phyloP scores from a whole-genome alignment of 2,888 invertebrate species.

The Pyrochroa serraticornis region DNA sequence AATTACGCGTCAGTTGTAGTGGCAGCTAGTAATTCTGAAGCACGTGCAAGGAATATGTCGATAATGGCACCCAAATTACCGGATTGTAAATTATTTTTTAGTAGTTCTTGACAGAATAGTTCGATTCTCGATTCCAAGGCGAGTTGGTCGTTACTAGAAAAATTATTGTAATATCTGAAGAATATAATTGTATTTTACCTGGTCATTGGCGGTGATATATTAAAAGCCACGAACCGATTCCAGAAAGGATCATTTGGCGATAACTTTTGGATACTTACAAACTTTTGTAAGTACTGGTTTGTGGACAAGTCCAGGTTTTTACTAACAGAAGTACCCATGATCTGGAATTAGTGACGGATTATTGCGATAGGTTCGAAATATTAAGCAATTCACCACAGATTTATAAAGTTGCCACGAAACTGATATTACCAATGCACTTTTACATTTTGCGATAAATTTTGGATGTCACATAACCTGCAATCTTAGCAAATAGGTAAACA shows the following conservation, averaged over 20 bases:
- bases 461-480: slow-evolving; percentile 12
- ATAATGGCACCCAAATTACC: slow-evolving; percentile 91
- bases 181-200: slow-evolving; percentile 57
- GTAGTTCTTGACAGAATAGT: slow-evolving; percentile 72
- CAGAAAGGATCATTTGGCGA: slow-evolving; percentile 90
- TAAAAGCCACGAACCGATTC: slow-evolving; percentile 92
- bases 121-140: slow-evolving; percentile 82
- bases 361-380: not conserved
- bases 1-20: slow-evolving; percentile 86
- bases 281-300: slow-evolving; percentile 80
- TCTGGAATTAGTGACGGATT: slow-evolving; percentile 6
- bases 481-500: slow-evolving; percentile 19
- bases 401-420: slow-evolving; percentile 2
- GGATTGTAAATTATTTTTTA: slow-evolving; percentile 84
- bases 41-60: slow-evolving; percentile 81
- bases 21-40: slow-evolving; percentile 82
- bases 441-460: slow-evolving; percentile 15
- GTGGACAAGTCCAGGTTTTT: slow-evolving; percentile 77
- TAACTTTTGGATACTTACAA: slow-evolving; percentile 81
- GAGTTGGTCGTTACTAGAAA: slow-evolving; percentile 76
- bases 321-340: slow-evolving; percentile 84
- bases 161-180: slow-evolving; percentile 16
- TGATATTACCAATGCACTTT: slow-evolving; percentile 3
- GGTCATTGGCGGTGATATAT: slow-evolving; percentile 80
- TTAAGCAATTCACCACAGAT: not conserved